A percentile compares a stretch with the other conserved stretches of the same genome.
Conservation (phyloP, 2,888 invertebrate genomes). For the Dryocosmus kuriphilus region DNA sequence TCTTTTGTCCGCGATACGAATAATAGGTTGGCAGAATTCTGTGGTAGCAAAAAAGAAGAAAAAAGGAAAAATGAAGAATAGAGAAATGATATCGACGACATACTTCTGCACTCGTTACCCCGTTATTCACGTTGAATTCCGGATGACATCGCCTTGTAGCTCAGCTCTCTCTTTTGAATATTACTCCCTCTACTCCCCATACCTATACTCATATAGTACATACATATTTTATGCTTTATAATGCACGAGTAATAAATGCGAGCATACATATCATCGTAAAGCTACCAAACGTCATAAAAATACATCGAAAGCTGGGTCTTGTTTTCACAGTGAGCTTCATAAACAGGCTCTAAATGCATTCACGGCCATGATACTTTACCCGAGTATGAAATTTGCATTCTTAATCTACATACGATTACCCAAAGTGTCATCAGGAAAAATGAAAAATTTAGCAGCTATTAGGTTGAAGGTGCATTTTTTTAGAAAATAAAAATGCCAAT, state of each 20-base stretch:
- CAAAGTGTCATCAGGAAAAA: background rate
- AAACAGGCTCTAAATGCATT: background rate
- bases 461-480: too few relatives aligned
- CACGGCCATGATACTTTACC: background rate
- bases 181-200: background rate
- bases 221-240: background rate
- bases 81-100: background rate
- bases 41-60: background rate
- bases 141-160: background rate
- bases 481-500: too few relatives aligned
- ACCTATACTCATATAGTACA: background rate
- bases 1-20: background rate
- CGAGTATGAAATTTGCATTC: background rate
- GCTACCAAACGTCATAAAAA: conserved; percentile 1
- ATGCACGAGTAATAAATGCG: background rate
- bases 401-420: background rate
- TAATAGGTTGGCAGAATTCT: conserved; percentile 3
- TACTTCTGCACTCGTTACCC: conserved; percentile 2
- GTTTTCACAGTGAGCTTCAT: conserved; percentile 2
- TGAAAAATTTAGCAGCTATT: background rate
- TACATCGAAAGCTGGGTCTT: background rate
- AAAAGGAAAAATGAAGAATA: background rate
- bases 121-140: conserved; percentile 9
- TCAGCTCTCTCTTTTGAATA: background rate
- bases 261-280: background rate